phyloP scores from a whole-genome alignment of 2,113 vertebrate genomes.

The Pseudorectes ferrugineus region DNA sequence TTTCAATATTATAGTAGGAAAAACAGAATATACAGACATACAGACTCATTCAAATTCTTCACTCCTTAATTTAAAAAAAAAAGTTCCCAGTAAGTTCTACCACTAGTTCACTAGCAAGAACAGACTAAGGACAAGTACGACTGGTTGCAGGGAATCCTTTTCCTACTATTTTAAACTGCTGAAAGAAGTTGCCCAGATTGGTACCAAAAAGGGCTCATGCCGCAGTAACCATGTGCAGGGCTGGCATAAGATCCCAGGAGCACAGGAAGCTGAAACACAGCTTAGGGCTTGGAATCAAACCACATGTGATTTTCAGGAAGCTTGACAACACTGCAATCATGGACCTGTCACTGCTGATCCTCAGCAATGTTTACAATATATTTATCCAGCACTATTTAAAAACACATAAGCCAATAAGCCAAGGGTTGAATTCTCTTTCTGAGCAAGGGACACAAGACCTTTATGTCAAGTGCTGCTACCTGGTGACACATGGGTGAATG shows the following conservation, averaged over 20 bases:
- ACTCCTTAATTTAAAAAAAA: not conserved
- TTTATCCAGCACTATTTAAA: not conserved
- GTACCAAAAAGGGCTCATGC: not conserved
- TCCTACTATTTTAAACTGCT: not conserved
- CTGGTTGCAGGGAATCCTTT: not conserved
- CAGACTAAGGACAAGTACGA: not conserved
- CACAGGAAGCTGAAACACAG: accelerated
- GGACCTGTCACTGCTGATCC: not conserved
- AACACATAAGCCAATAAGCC: not conserved
- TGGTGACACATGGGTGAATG: accelerated
- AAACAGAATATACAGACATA: not conserved
- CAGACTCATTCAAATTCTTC: not conserved
- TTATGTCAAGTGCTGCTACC: not conserved
- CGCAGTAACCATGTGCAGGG: not conserved
- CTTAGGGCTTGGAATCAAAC: not conserved
- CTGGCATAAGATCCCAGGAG: not conserved
- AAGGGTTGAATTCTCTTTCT: not conserved
- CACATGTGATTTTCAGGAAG: not conserved
- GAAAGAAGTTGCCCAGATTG: not conserved
- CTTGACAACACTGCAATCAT: not conserved
- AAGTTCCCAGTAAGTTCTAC: not conserved
- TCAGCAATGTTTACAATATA: not conserved
- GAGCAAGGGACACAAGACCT: not conserved
- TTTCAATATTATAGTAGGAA: not conserved
- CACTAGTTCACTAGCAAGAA: not conserved